Evolutionary conservation across 2,113 vertebrate species (phyloP).

Genomic region (Psittacara wagleri): DNA sequence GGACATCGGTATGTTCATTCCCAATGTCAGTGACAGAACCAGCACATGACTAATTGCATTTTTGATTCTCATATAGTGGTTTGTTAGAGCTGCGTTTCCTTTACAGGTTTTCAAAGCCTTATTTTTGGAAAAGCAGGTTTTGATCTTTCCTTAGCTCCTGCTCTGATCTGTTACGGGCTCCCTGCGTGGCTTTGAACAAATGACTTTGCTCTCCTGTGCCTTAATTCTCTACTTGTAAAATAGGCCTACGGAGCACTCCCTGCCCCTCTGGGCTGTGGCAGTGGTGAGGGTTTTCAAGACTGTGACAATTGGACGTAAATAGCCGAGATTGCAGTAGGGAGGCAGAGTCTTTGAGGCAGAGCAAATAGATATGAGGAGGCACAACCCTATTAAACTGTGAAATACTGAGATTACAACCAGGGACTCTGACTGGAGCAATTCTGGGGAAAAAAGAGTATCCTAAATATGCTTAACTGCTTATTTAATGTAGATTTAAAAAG

Average conservation of each 20-base stretch:
- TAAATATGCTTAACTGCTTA: constrained; percentile 15
- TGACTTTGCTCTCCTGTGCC: constrained; percentile 13
- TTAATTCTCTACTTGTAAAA: background rate
- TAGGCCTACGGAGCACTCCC: background rate
- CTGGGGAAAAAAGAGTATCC: background rate
- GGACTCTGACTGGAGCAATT: background rate
- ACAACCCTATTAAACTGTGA: background rate
- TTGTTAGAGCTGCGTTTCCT: background rate
- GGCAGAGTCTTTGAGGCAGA: background rate
- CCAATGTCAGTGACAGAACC: background rate
- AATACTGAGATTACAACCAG: background rate
- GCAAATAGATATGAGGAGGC: background rate
- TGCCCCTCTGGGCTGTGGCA: background rate
- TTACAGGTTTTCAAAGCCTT: constrained; percentile 23
- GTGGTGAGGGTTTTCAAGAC: background rate
- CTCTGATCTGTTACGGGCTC: background rate
- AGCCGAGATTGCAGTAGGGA: background rate
- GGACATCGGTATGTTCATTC: background rate
- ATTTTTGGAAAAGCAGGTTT: constrained; percentile 17
- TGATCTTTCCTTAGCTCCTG: background rate
- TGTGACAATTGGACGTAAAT: background rate
- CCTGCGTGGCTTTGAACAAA: constrained; percentile 19
- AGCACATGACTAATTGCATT: background rate
- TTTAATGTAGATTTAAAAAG: constrained; percentile 35
- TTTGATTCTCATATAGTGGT: background rate